Base-by-base conservation (phyloP, 2,888 invertebrate genomes). In the Aspidiotus destructor region DNA sequence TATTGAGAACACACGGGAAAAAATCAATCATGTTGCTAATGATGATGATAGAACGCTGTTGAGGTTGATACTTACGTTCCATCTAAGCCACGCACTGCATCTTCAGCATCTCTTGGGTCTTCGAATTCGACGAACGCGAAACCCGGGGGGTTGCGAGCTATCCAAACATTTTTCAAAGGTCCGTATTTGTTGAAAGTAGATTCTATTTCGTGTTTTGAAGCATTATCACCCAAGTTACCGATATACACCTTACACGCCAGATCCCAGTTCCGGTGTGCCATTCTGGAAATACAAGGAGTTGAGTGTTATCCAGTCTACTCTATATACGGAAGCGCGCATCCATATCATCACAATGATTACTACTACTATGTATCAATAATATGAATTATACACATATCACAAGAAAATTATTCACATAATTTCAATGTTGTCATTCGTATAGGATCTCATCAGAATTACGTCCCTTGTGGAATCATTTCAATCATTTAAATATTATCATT, bases 41-140 rank as follows among this genome's bases (percentile, higher is more conserved):
- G n/a, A n/a, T 13, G 48, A 48, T 13, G n/a, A 48, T 13, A 48
- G n/a, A 48, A 8, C 44, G 13, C 16, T 6, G 6, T 1, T 40
- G 40, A 16, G 11, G 15, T 60, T 62, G 61, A 40, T 42, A 81
- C 86, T 83, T 80, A 89, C 88, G 85, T 85, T 81, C 90, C 90
- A 78, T 90, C 91, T 75, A 92, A 79, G 41, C 88, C 89, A 75
- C 89, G 80, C 11, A 89, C 88, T 41, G 91, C 85, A 77, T 92
- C 92, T 78, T 91, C 89, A 13, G 92, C 92, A 76, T 93, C 93
- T 71, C 92, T 80, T 15, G 88, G 85, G 75, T 94, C 92, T 79
- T 92, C 91, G 77, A 85, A 92, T 78, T 92, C 92, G 7, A 91
- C 89, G 78, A 92, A 92, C 0, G 92, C 92, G 79, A 92, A 92